Percentiles rank a stretch among this genome's conserved stretches.
phyloP scores from a whole-genome alignment of 2,797 vertebrate species.

The Channallabes apus region DNA sequence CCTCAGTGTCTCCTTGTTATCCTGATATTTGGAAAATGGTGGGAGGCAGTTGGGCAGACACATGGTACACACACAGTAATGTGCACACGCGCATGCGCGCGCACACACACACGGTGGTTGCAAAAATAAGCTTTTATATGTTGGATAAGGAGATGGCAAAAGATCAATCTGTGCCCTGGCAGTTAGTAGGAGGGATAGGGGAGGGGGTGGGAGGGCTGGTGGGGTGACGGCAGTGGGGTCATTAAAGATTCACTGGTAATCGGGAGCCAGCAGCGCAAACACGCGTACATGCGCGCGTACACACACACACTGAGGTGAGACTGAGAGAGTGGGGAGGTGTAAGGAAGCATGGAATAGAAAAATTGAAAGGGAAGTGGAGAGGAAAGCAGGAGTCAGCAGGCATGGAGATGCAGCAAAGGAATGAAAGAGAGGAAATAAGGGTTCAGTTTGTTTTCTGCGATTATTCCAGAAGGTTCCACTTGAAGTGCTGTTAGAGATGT shows the following conservation, averaged over 20 bases:
- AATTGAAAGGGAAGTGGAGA: conserved; percentile 20
- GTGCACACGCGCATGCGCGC: neutral
- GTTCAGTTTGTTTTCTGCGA: conserved; percentile 34
- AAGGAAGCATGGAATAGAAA: conserved; percentile 38
- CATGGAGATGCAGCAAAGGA: neutral
- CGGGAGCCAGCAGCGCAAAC: conserved; percentile 52
- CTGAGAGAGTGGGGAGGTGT: conserved; percentile 6
- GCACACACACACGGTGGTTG: conserved; percentile 40
- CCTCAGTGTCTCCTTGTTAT: conserved; percentile 55
- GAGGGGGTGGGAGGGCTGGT: conserved; percentile 10
- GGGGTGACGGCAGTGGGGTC: conserved; percentile 39
- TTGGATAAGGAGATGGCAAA: conserved; percentile 63
- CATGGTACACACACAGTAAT: conserved; percentile 11
- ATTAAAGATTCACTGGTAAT: conserved; percentile 58
- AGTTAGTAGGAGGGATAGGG: conserved; percentile 34
- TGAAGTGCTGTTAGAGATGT: neutral
- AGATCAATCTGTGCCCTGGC: conserved; percentile 66
- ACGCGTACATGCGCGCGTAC: conserved; percentile 38
- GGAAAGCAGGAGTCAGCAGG: conserved; percentile 23
- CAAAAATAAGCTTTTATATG: conserved; percentile 66
- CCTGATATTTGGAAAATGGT: conserved; percentile 41
- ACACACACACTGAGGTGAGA: conserved; percentile 27
- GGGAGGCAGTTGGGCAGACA: conserved; percentile 44
- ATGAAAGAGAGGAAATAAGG: conserved; percentile 20
- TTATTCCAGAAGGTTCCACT: conserved; percentile 3